Evolutionary conservation across 1,140 invertebrate genomes (phyloP), one percentile per base, ranked within the genome.

Genomic region (Vollenhovia emeryi): DNA sequence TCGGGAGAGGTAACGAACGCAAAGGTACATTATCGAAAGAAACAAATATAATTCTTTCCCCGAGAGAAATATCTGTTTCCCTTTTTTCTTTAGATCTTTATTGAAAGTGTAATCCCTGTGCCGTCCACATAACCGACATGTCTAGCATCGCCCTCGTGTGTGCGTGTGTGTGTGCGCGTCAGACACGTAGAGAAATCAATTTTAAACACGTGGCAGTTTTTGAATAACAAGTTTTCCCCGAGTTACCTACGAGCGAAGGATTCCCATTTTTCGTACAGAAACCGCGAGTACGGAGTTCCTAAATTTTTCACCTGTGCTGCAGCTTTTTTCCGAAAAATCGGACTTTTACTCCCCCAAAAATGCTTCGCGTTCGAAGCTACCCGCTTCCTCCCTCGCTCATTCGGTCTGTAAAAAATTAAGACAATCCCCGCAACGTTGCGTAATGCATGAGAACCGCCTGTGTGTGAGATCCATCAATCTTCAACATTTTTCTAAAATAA

Each of bases 151-250:
- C 8, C 21, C 21, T 62, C 11, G 30, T 27, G 24, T n/a, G n/a
- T n/a, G n/a, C n/a, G n/a, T n/a, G n/a, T n/a, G n/a, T n/a, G n/a
- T n/a, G n/a, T n/a, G n/a, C n/a, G n/a, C n/a, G n/a, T 59, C 55
- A 27, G 30, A 36, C 50, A 78, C 27, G 27, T 15, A 48, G 15
- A 52, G 15, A 40, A 15, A 27, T 48, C 45, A 40, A 21, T 55
- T 79, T 55, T 4, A 21, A 79, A 43, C 8, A 75, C 52, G 52
- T 75, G 71, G 33, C 55, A 36, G 6, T 68, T 82, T 36, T 59
- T 57, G 50, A 82, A 71, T 82, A 69, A 69, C 36, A 71, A 18
- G 18, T 45, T 57, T 55, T 13, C 2, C n/a, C 52, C 21, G 43
- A 64, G 75, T 50, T 40, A 82, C 27, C 59, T 24, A 18, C 50